These are phyloP conservation scores for Trichacis sp. DNA, from an alignment of 2,888 invertebrate genomes.

Conservation along the genomic window DNA sequence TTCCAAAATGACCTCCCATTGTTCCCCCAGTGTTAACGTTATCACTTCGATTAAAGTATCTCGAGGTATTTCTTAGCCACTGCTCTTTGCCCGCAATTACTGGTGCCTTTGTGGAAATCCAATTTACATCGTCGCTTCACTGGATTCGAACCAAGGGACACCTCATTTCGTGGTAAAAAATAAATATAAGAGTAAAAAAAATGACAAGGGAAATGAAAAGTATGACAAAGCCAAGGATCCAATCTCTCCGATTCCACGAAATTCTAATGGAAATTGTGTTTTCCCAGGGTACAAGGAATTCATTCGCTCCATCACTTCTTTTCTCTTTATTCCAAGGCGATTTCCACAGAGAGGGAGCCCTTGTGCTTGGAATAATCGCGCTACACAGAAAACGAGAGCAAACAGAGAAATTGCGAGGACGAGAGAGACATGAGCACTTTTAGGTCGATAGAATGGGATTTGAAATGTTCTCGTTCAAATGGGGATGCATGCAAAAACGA, in stretches of 20 bases:
- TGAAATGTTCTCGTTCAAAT: constrained; percentile 30
- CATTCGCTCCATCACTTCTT: constrained; percentile 28
- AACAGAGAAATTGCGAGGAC: constrained; percentile 12
- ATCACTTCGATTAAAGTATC: background rate
- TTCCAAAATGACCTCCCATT: background rate
- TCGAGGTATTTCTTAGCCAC: constrained; percentile 10
- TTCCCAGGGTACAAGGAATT: constrained; percentile 26
- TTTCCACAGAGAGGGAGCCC: background rate
- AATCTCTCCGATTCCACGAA: constrained; percentile 31
- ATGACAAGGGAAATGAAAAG: too few species aligned
- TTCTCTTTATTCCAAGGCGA: constrained; percentile 17
- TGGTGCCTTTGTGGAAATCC: constrained; percentile 20
- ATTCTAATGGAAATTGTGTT: constrained; percentile 33
- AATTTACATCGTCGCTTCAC: constrained; percentile 31
- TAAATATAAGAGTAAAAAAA: constrained; percentile 23
- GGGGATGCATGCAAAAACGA: constrained; percentile 42
- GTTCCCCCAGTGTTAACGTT: background rate
- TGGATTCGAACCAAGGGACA: constrained; percentile 9
- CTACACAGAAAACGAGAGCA: constrained; percentile 11
- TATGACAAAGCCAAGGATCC: constrained; percentile 27
- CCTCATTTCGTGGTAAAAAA: constrained; percentile 12
- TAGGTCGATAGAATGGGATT: constrained; percentile 10
- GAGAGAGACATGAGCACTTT: constrained; percentile 11
- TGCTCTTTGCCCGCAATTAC: constrained; percentile 15
- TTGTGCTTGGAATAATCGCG: constrained; percentile 13